These are phyloP conservation scores for Bombus waltoni DNA, from an alignment of 1,140 invertebrate species.

Conservation along the genomic window DNA sequence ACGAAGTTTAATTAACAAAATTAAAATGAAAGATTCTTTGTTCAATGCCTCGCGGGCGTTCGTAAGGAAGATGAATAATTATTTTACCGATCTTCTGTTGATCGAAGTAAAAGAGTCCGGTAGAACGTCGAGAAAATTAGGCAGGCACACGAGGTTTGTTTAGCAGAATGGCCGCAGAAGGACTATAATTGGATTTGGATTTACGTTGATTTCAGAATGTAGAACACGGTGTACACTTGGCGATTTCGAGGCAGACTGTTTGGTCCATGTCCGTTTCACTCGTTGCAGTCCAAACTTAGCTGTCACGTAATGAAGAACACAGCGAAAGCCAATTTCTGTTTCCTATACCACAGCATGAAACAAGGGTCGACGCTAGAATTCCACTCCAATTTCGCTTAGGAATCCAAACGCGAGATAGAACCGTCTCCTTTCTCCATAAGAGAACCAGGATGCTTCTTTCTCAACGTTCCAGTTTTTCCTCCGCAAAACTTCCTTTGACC, in stretches of 20 bases:
- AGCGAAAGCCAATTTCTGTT: neutral
- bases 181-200: neutral
- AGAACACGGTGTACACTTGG: neutral
- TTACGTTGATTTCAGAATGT: conserved; percentile 25
- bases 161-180: neutral
- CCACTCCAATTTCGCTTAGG: conserved; percentile 9
- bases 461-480: neutral
- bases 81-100: neutral
- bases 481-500: neutral
- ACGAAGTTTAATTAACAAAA: neutral
- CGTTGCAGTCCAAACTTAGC: no score
- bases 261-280: neutral
- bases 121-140: neutral
- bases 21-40: neutral
- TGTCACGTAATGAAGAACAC: neutral
- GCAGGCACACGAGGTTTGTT: neutral
- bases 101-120: neutral
- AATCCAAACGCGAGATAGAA: neutral
- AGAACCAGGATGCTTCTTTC: neutral
- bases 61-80: neutral
- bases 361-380: neutral
- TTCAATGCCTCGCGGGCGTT: neutral
- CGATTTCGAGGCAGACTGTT: neutral
- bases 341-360: neutral
- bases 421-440: neutral